Evolutionary conservation across 2,113 vertebrate species (phyloP).

Genomic region (Ceyx melanurus): DNA sequence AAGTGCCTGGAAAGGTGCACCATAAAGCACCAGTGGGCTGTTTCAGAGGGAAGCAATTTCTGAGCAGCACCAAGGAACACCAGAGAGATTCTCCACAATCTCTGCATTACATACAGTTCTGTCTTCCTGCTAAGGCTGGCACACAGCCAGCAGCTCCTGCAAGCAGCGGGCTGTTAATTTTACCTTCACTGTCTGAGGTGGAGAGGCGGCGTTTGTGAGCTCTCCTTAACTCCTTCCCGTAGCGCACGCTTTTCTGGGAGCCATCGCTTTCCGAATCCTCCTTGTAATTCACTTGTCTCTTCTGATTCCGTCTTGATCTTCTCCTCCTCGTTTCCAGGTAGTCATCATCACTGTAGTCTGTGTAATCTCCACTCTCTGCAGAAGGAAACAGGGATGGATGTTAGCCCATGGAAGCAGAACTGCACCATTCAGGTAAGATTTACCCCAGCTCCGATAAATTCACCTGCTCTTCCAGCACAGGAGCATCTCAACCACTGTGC

Average conservation of each 20-base stretch:
- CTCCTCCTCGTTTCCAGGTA: conserved; percentile 87
- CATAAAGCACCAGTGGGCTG: not conserved
- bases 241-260: conserved; percentile 80
- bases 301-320: conserved; percentile 89
- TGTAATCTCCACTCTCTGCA: conserved; percentile 86
- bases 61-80: not conserved
- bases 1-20: not conserved
- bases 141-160: not conserved
- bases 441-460: not conserved
- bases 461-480: not conserved
- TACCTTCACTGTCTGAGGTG: conserved; percentile 94
- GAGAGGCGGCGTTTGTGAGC: conserved; percentile 84
- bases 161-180: not conserved
- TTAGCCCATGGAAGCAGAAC: not conserved
- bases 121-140: not conserved
- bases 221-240: conserved; percentile 78
- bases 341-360: conserved; percentile 88
- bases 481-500: not conserved
- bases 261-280: conserved; percentile 95
- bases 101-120: not conserved
- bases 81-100: not conserved
- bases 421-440: not conserved
- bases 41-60: not conserved
- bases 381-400: accelerated
- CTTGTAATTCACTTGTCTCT: conserved; percentile 93